Evolutionary conservation across 2,113 vertebrate genomes (phyloP).

Genomic region (Candoia aspera): DNA sequence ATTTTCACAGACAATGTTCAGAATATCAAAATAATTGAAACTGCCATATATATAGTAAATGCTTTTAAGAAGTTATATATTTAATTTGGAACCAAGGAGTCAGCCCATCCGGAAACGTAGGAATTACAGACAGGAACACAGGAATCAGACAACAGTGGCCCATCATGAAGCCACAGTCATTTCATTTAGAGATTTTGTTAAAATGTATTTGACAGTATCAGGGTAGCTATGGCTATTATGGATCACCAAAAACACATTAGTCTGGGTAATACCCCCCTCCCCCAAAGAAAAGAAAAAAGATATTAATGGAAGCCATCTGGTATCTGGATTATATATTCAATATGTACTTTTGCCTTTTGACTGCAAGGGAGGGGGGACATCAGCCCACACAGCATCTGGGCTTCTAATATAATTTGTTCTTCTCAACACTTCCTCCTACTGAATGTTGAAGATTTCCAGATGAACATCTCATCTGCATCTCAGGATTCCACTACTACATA

Average conservation of each 20-base stretch:
- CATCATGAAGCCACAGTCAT: neutral
- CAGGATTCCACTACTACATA: neutral
- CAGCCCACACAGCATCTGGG: constrained; percentile 44
- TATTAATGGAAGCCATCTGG: constrained; percentile 42
- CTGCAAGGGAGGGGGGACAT: constrained; percentile 14
- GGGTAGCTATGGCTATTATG: neutral
- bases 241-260: neutral
- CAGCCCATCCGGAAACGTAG: neutral
- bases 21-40: neutral
- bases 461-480: constrained; percentile 8
- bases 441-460: constrained; percentile 38
- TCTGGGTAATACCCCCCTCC: neutral
- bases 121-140: neutral
- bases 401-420: constrained; percentile 42
- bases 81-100: neutral
- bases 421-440: constrained; percentile 38
- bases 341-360: constrained; percentile 45
- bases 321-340: constrained; percentile 35
- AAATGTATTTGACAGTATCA: neutral
- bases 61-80: neutral
- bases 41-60: neutral
- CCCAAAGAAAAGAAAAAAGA: neutral
- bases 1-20: neutral
- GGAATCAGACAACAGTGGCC: neutral
- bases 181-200: neutral